These are phyloP conservation scores for Oceanodroma tethys DNA, from an alignment of 2,113 vertebrate genomes.

Conservation along the genomic window DNA sequence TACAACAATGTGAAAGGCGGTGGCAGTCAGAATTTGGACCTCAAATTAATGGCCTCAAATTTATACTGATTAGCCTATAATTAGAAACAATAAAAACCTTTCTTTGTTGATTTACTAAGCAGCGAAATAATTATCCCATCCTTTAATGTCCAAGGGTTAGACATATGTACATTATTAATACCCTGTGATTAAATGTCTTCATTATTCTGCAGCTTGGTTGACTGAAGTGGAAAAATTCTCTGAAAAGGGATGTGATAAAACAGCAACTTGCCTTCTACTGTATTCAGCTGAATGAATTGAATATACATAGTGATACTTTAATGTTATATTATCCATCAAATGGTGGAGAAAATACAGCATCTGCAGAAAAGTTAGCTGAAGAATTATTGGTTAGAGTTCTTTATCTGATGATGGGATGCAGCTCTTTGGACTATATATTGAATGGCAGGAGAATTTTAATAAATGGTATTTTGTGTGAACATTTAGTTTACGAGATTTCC, in stretches of 20 bases:
- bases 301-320: neutral
- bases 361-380: neutral
- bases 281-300: neutral
- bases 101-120: neutral
- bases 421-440: neutral
- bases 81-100: neutral
- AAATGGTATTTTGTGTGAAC: neutral
- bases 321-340: neutral
- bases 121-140: neutral
- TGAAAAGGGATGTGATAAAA: neutral
- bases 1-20: neutral
- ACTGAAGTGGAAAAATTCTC: neutral
- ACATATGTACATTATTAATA: conserved; percentile 29
- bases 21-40: neutral
- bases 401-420: neutral
- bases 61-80: neutral
- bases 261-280: neutral
- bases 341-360: neutral
- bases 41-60: neutral
- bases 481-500: neutral
- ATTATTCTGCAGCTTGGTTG: conserved; percentile 9
- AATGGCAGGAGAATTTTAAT: neutral
- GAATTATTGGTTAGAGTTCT: neutral
- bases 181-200: neutral
- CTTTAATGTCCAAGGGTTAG: neutral